A percentile compares a stretch with the other conserved stretches of the same genome.
phyloP scores from a whole-genome alignment of 2,797 vertebrate genomes.

The Lates japonicus region DNA sequence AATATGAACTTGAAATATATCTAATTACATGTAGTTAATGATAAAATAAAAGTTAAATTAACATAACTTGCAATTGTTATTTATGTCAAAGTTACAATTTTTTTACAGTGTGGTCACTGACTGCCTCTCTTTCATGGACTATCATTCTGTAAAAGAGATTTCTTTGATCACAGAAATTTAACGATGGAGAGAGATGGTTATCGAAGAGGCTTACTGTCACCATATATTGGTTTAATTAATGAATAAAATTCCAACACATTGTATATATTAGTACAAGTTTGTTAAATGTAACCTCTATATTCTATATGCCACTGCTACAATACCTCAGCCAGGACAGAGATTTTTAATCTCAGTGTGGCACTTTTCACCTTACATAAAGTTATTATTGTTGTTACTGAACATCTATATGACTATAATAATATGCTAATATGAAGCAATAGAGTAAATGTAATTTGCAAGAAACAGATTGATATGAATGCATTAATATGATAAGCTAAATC shows the following conservation, averaged over 20 bases:
- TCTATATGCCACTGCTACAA: background rate
- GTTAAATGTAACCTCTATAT: background rate
- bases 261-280: background rate
- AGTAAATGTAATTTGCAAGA: slow-evolving; percentile 11
- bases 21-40: too few species aligned
- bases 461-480: slow-evolving; percentile 6
- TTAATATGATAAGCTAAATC: background rate
- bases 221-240: slow-evolving; percentile 5
- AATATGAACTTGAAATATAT: too few species aligned
- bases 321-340: background rate
- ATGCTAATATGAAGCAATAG: background rate
- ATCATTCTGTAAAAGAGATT: slow-evolving; percentile 31
- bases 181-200: background rate
- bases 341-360: background rate
- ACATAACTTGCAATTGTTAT: background rate
- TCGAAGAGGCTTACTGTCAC: background rate
- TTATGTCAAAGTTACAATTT: background rate
- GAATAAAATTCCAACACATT: background rate
- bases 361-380: background rate
- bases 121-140: slow-evolving; percentile 14
- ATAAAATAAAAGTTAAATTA: too few species aligned
- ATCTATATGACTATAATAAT: background rate
- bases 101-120: slow-evolving; percentile 17
- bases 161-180: slow-evolving; percentile 33
- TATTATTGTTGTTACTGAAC: slow-evolving; percentile 2